Percentiles rank a stretch among this genome's conserved stretches.
Conservation (phyloP, 1,140 invertebrate species). For the Cecropterus lyciades region DNA sequence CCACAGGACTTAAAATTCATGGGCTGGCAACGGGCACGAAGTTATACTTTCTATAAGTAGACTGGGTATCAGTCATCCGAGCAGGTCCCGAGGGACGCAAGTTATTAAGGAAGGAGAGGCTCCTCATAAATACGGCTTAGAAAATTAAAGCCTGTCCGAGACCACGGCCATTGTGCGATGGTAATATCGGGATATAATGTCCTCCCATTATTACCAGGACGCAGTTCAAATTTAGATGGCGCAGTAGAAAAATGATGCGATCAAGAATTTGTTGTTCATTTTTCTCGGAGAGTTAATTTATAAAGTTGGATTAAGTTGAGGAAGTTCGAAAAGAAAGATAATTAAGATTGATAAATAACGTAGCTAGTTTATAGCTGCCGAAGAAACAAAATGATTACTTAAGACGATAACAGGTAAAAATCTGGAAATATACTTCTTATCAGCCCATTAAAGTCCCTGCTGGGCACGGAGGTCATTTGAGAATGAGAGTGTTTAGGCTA, state of each 20-base stretch:
- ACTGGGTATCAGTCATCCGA: constrained; percentile 37
- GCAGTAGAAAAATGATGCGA: constrained; percentile 24
- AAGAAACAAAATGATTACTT: constrained; percentile 1
- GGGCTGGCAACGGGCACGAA: constrained; percentile 28
- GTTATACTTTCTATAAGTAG: constrained; percentile 28
- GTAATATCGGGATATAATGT: constrained; percentile 37
- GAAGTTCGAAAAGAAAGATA: constrained; percentile 31
- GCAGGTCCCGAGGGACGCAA: constrained; percentile 29
- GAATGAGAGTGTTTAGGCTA: too few relatives aligned
- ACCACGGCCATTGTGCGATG: constrained; percentile 37
- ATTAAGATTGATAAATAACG: constrained; percentile 22
- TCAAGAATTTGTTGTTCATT: constrained; percentile 21
- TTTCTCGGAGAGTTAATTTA: constrained; percentile 27
- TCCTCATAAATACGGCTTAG: constrained; percentile 43
- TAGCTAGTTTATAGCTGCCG: not conserved
- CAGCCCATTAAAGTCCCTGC: too few relatives aligned
- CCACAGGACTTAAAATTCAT: constrained; percentile 36
- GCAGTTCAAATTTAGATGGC: constrained; percentile 27
- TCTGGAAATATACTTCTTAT: too few relatives aligned
- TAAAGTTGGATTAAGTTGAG: constrained; percentile 24
- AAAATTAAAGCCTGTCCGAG: constrained; percentile 41
- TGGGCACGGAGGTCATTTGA: too few relatives aligned
- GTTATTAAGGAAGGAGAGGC: constrained; percentile 42
- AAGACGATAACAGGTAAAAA: not conserved
- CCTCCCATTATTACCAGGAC: constrained; percentile 15